Evolutionary conservation across 1,140 invertebrate species (phyloP).

Genomic region (Drosophila repleta): DNA sequence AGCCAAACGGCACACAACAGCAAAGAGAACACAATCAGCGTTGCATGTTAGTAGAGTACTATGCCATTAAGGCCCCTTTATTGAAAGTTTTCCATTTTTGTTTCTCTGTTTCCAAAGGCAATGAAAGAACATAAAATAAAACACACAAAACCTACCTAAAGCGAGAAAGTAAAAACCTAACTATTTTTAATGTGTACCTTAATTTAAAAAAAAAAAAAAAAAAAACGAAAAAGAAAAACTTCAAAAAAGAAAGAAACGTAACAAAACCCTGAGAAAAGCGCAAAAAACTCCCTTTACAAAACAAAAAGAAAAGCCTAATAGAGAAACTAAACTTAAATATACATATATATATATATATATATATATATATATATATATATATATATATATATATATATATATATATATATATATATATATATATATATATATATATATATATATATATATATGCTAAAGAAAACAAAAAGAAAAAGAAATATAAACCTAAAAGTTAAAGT

Average conservation of each 20-base stretch:
- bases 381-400: constrained; percentile 42
- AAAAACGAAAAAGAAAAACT: constrained; percentile 34
- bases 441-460: constrained; percentile 51
- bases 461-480: constrained; percentile 26
- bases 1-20: constrained; percentile 25
- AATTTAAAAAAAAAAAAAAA: constrained; percentile 68
- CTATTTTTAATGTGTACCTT: constrained; percentile 83
- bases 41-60: constrained; percentile 72
- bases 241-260: constrained; percentile 41
- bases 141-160: constrained; percentile 78
- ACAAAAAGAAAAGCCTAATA: constrained; percentile 40
- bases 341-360: constrained; percentile 43
- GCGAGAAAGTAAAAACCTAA: constrained; percentile 75
- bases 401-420: constrained; percentile 30
- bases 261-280: constrained; percentile 47
- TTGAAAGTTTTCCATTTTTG: constrained; percentile 64
- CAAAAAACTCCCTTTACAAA: constrained; percentile 42
- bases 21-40: constrained; percentile 21
- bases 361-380: constrained; percentile 31
- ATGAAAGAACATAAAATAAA: constrained; percentile 37
- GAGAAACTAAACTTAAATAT: constrained; percentile 55
- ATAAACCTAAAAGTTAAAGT: constrained; percentile 67
- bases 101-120: constrained; percentile 11
- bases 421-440: constrained; percentile 30
- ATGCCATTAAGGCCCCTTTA: constrained; percentile 67